phyloP scores from a whole-genome alignment of 2,888 invertebrate species.

The Polyommatus icarus region DNA sequence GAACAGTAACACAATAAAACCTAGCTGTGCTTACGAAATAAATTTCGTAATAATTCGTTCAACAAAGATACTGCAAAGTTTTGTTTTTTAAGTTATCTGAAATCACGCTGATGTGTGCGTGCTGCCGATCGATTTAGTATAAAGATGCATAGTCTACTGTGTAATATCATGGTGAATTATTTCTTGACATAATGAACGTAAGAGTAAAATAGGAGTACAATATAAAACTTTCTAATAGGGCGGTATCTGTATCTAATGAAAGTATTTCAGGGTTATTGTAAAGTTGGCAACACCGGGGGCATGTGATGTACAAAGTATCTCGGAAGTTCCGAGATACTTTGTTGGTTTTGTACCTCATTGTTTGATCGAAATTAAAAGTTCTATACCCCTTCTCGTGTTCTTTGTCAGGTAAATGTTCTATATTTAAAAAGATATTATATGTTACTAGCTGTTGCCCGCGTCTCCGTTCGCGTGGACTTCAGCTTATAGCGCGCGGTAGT shows the following conservation, averaged over 20 bases:
- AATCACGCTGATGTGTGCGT: no score
- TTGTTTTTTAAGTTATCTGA: no score
- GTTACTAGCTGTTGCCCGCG: no score
- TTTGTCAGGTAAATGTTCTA: neutral
- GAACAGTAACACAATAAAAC: no score
- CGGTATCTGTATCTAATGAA: neutral
- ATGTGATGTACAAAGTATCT: no score
- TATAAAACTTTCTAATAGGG: neutral
- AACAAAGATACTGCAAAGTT: no score
- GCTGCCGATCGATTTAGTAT: no score
- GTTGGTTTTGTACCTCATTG: neutral
- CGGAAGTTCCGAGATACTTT: neutral
- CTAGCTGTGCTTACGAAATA: no score
- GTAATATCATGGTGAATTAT: neutral
- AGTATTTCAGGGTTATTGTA: constrained; percentile 9
- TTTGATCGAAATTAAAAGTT: constrained; percentile 1
- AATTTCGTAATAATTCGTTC: no score
- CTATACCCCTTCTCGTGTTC: neutral
- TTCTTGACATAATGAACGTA: neutral
- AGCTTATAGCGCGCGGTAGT: no score
- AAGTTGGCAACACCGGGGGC: neutral
- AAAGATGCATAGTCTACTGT: no score
- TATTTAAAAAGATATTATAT: neutral
- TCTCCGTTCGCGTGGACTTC: no score
- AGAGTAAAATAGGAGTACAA: neutral